These are phyloP conservation scores for Nephila pilipes DNA, from an alignment of 1,140 invertebrate species.

Conservation along the genomic window DNA sequence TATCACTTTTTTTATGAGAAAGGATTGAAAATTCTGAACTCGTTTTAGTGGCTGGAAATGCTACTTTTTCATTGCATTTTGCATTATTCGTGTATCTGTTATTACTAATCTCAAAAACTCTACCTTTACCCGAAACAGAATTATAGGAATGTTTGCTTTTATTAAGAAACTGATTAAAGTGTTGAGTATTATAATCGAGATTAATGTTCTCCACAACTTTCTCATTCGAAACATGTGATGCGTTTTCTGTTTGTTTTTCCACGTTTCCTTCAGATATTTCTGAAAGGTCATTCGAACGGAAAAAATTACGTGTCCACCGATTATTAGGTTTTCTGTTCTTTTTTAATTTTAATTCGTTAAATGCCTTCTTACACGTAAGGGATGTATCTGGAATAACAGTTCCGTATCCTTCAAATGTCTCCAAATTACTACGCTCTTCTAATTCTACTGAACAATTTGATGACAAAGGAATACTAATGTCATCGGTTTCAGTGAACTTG, in stretches of 20 bases:
- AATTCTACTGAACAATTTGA: background rate
- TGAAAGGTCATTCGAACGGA: background rate
- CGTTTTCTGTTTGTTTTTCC: background rate
- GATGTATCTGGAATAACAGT: background rate
- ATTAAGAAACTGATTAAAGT: too few relatives aligned
- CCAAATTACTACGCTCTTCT: background rate
- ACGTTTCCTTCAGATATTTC: background rate
- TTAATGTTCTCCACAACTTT: background rate
- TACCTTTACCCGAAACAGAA: background rate
- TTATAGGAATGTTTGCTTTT: background rate
- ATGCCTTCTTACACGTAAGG: background rate
- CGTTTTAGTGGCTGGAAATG: background rate
- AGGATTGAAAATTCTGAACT: background rate
- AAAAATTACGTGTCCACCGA: background rate
- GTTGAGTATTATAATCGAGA: background rate
- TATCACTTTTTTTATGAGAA: background rate
- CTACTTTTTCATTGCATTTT: background rate
- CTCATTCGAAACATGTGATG: background rate
- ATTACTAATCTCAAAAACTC: background rate
- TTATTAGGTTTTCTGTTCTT: background rate
- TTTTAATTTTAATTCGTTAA: background rate
- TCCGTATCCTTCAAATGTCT: slow-evolving; percentile 25
- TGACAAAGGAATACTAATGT: background rate
- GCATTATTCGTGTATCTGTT: background rate
- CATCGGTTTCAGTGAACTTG: background rate